Base-by-base conservation (phyloP, 2,113 vertebrate species). In the Raja brachyura region DNA sequence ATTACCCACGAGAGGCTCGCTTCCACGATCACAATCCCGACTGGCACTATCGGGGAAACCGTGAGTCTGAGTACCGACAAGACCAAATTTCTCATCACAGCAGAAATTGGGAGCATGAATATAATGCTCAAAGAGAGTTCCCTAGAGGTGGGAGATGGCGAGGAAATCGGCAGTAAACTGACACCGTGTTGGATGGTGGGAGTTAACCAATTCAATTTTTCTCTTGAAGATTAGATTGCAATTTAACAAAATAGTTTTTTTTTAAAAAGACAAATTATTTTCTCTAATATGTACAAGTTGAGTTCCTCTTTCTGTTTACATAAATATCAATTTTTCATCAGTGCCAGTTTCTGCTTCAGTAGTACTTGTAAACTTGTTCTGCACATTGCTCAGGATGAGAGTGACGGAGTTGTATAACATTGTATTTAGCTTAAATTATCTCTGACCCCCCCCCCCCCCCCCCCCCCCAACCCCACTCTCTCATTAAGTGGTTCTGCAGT, bases 71-170 rank as follows among this genome's bases (percentile, higher is more conserved):
- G 31, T 74, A 39, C 39, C 90, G 39, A 25, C 83, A 88, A 1
- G 83, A 88, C 59, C 83, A 63, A 63, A 31, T 10, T 59, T 63
- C 83, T 5, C 59, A 88, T 6, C 68, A 92, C 68, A 92, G 11
- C 66, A 92, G 68, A 92, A 22, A 11, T 54, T 92, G 90, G 90
- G 88, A 92, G 8, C 70, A 92, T 73, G 88, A 92, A 10, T 73
- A 68, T 18, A 73, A 39, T 31, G 68, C 18, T 73, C 16, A 20
- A 20, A 92, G 66, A 33, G 90, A 92, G 66, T 33, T 25, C 10
- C 10, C 90, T 20, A 48, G 90, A 25, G 39, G 90, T 22, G 68
- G 10, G 6, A 92, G 90, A 74, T 68, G 39, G 11, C 68, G 90
- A 85, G 54, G 48, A 73, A 92, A 92, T 73, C 73, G 90, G 66